Percentiles rank a stretch among this genome's conserved stretches.
These are phyloP conservation scores for Peromyscus nudipes DNA, from an alignment of 2,797 vertebrate genomes.

Conservation along the genomic window DNA sequence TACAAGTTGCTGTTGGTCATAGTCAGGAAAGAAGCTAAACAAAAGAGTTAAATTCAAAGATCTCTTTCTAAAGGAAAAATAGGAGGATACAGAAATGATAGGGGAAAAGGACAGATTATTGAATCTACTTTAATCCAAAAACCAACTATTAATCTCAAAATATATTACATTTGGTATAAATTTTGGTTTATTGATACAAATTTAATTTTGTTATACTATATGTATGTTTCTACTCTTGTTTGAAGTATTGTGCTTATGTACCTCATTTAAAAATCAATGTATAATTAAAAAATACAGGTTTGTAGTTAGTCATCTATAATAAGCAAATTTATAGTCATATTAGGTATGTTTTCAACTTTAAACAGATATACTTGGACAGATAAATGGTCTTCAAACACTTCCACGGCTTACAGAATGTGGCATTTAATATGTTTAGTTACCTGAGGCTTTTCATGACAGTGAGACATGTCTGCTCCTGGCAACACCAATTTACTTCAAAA, in stretches of 20 bases:
- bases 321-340: not conserved
- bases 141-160: not conserved
- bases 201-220: not conserved
- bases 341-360: not conserved
- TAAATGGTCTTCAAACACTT: not conserved
- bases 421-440: not conserved
- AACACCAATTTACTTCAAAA: not conserved
- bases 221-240: not conserved
- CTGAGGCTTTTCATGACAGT: not conserved
- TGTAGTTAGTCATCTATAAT: not conserved
- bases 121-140: not conserved
- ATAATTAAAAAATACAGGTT: not conserved
- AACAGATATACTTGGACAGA: not conserved
- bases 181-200: not conserved
- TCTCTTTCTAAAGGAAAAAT: not conserved
- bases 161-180: not conserved
- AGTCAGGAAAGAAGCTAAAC: not conserved
- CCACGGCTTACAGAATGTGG: not conserved
- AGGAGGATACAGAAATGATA: not conserved
- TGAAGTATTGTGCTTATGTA: not conserved
- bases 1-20: not conserved
- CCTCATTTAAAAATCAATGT: not conserved
- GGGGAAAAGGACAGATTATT: not conserved
- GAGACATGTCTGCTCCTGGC: not conserved
- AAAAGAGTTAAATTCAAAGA: not conserved